These are phyloP conservation scores for Anolis sagrei DNA, from an alignment of 2,113 vertebrate genomes.

Conservation along the genomic window DNA sequence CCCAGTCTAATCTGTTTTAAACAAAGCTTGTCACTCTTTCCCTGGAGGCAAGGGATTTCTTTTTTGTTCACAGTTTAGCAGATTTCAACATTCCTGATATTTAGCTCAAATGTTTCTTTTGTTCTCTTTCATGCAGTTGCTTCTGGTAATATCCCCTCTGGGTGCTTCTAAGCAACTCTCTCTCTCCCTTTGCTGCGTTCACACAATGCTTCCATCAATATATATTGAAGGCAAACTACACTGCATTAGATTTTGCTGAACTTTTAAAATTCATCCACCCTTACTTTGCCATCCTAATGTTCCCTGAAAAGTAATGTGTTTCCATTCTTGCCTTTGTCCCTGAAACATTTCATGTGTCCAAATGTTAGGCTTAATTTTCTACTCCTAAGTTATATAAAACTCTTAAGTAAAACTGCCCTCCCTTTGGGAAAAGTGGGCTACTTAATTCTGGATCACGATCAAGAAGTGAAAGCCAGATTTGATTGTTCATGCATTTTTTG, in stretches of 20 bases:
- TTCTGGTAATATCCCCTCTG: conserved; percentile 7
- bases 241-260: neutral
- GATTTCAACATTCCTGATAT: conserved; percentile 11
- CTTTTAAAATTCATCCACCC: neutral
- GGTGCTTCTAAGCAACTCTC: neutral
- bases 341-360: conserved; percentile 11
- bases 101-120: conserved; percentile 12
- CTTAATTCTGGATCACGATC: conserved; percentile 21
- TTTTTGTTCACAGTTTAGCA: conserved; percentile 9
- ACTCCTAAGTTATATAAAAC: conserved; percentile 18
- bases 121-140: neutral
- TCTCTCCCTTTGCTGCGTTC: neutral
- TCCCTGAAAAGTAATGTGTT: conserved; percentile 26
- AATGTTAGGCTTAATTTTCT: conserved; percentile 12
- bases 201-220: neutral
- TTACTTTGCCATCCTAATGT: neutral
- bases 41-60: neutral
- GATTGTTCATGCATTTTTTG: no score
- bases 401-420: conserved; percentile 5
- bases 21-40: neutral
- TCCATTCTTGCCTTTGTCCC: neutral
- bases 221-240: neutral
- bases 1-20: neutral
- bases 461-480: neutral
- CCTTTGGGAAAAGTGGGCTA: neutral